Percentiles rank a stretch among this genome's conserved stretches.
These are phyloP conservation scores for Chiridota heheva DNA, from an alignment of 35 echinoderm and acorn worm species.

Conservation along the genomic window DNA sequence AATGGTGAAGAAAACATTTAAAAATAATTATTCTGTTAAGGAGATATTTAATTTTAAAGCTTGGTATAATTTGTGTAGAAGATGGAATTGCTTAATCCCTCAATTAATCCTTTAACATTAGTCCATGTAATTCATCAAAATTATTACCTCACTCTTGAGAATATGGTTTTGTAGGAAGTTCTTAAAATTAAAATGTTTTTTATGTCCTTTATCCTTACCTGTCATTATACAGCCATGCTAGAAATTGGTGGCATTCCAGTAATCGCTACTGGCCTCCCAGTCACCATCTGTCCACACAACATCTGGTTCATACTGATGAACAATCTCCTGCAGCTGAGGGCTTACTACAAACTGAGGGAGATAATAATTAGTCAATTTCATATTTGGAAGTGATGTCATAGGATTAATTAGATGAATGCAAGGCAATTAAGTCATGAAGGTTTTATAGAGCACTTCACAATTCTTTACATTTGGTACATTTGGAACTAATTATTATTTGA, in stretches of 20 bases:
- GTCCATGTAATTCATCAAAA: no score
- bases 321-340: constrained; percentile 77
- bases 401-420: not conserved
- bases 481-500: not conserved
- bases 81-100: no score
- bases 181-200: not conserved
- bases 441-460: not conserved
- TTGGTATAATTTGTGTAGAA: no score
- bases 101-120: no score
- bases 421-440: not conserved
- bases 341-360: constrained; percentile 56
- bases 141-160: no score
- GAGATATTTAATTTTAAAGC: no score
- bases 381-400: not conserved
- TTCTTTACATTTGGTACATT: not conserved
- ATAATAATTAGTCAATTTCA: not conserved
- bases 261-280: constrained; percentile 63
- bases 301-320: constrained; percentile 73
- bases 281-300: constrained; percentile 95
- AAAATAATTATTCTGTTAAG: no score
- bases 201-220: constrained; percentile 38
- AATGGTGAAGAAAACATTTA: no score
- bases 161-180: no score
- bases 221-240: constrained; percentile 88
- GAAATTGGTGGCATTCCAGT: constrained; percentile 94